phyloP scores from a whole-genome alignment of 1,140 invertebrate species.

The Adelges cooleyi region DNA sequence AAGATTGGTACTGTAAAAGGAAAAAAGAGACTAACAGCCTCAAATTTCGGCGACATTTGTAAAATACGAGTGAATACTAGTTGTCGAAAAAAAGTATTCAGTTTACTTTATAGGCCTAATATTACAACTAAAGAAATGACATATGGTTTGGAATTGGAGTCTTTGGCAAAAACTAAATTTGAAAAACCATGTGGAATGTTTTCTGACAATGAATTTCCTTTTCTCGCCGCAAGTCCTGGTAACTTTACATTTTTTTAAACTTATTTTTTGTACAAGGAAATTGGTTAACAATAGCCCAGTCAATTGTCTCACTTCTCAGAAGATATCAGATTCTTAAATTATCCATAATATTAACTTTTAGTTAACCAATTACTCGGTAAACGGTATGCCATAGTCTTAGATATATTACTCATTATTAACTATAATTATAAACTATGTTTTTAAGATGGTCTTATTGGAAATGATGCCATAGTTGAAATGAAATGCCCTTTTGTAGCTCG shows the following conservation, averaged over 20 bases:
- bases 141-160: neutral
- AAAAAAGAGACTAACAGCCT: constrained; percentile 4
- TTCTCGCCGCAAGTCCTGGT: neutral
- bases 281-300: no score
- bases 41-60: constrained; percentile 1
- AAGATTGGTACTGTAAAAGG: neutral
- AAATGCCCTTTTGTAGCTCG: neutral
- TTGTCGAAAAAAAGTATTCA: neutral
- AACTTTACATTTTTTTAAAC: neutral
- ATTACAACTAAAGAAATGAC: neutral
- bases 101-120: neutral
- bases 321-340: no score
- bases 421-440: neutral
- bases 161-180: neutral
- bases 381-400: no score
- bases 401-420: neutral
- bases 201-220: neutral
- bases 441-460: neutral
- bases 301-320: no score
- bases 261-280: neutral
- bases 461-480: neutral
- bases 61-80: constrained; percentile 2
- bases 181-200: neutral
- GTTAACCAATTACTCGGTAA: no score
- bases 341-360: no score